These are phyloP conservation scores for Pegoplata infirma DNA, from an alignment of 2,888 invertebrate species.

Conservation along the genomic window DNA sequence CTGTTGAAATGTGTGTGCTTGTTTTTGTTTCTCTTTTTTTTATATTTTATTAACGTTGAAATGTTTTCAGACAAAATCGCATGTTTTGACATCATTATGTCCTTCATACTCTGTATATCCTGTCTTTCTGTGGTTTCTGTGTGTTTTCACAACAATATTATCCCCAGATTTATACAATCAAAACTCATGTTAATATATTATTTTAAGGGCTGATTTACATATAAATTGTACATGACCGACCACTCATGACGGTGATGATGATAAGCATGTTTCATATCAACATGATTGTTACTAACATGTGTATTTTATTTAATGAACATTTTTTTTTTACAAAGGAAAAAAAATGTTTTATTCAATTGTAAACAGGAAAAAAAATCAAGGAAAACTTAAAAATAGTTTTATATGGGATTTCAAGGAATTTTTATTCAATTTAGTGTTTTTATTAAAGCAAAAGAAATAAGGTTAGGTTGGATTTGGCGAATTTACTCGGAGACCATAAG, in stretches of 20 bases:
- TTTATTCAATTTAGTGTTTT: too few species aligned
- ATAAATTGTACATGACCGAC: conserved; percentile 55
- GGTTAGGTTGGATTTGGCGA: too few species aligned
- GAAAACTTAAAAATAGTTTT: too few species aligned
- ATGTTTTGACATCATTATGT: conserved; percentile 53
- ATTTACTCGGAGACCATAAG: too few species aligned
- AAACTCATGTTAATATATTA: conserved; percentile 44
- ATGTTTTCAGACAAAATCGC: conserved; percentile 9
- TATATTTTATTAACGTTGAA: too few species aligned
- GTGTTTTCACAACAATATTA: conserved; percentile 11
- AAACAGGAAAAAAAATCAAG: too few species aligned
- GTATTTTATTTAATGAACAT: not conserved
- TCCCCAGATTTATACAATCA: conserved; percentile 56
- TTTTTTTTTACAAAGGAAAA: not conserved
- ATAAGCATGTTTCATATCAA: not conserved
- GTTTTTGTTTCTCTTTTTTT: too few species aligned
- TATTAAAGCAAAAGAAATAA: too few species aligned
- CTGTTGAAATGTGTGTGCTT: not conserved
- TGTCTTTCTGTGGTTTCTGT: not conserved
- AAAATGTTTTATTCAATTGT: not conserved
- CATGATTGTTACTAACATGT: not conserved
- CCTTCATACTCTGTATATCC: conserved; percentile 18
- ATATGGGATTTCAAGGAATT: too few species aligned
- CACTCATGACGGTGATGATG: conserved; percentile 44
- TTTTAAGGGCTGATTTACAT: conserved; percentile 56